Evolutionary conservation across 92 coral and sea anemone genomes (phyloP).

Genomic region (Phenganax subtilis): DNA sequence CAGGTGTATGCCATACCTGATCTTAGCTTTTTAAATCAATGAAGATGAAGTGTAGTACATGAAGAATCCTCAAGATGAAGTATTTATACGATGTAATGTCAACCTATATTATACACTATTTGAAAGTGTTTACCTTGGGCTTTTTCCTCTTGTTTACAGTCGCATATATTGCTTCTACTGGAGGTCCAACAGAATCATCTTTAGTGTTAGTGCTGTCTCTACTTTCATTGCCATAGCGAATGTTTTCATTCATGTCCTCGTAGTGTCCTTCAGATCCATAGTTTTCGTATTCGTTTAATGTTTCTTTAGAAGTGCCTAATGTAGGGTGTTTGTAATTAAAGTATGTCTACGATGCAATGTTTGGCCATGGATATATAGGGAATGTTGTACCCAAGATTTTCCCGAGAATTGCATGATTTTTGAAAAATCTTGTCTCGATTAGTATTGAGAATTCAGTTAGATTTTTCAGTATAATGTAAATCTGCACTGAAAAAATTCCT

Average conservation of each 20-base stretch:
- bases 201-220: background rate
- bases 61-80: no score
- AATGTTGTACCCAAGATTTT: no score
- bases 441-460: no score
- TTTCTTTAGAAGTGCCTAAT: background rate
- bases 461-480: no score
- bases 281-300: background rate
- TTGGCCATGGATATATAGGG: no score
- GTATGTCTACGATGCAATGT: background rate
- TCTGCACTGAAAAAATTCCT: no score
- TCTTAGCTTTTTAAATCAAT: no score
- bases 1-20: no score
- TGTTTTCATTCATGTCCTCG: slow-evolving; percentile 9
- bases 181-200: background rate
- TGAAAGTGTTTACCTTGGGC: slow-evolving; percentile 12
- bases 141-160: slow-evolving; percentile 32
- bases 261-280: slow-evolving; percentile 33
- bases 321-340: no score
- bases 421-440: no score
- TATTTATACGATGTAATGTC: background rate
- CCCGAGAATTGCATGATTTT: no score
- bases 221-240: background rate
- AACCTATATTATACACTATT: background rate
- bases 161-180: slow-evolving; percentile 31
- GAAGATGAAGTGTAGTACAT: no score